A percentile compares a stretch with the other conserved stretches of the same genome.
phyloP scores from a whole-genome alignment of 2,888 invertebrate species.

The Branchipolynoe longqiensis region DNA sequence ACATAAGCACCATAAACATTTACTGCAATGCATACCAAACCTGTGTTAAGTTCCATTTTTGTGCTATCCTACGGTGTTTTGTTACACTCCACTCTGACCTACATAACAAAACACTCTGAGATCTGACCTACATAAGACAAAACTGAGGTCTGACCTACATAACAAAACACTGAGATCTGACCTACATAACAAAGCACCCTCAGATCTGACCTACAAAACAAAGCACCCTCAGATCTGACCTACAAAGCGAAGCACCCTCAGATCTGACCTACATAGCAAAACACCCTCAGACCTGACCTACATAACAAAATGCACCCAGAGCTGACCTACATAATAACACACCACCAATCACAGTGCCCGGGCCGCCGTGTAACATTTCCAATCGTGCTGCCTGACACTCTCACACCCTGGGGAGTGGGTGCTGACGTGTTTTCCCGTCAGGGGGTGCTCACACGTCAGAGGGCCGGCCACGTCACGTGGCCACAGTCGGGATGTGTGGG shows the following conservation, averaged over 20 bases:
- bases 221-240: too few species aligned
- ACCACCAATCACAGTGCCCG: slow-evolving; percentile 10
- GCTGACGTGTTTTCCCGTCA: slow-evolving; percentile 7
- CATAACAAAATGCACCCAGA: not conserved
- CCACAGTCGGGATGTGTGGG: not conserved
- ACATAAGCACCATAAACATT: too few species aligned
- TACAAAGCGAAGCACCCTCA: not conserved
- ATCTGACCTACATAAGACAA: too few species aligned
- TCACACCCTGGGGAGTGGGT: too few species aligned
- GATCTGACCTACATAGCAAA: not conserved
- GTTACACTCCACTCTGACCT: too few species aligned
- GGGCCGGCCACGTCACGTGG: not conserved
- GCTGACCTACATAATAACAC: slow-evolving; percentile 4
- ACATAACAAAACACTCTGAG: too few species aligned
- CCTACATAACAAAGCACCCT: not conserved
- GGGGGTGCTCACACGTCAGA: slow-evolving; percentile 29
- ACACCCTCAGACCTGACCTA: too few species aligned
- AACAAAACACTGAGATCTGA: not conserved
- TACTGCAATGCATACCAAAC: too few species aligned
- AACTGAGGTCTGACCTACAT: not conserved
- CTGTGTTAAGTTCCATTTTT: too few species aligned
- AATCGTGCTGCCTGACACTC: slow-evolving; percentile 21
- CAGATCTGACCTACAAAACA: too few species aligned
- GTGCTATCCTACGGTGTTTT: too few species aligned
- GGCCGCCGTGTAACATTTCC: slow-evolving; percentile 24